Evolutionary conservation across 2,888 invertebrate species (phyloP).

Genomic region (Agrotis ipsilon): DNA sequence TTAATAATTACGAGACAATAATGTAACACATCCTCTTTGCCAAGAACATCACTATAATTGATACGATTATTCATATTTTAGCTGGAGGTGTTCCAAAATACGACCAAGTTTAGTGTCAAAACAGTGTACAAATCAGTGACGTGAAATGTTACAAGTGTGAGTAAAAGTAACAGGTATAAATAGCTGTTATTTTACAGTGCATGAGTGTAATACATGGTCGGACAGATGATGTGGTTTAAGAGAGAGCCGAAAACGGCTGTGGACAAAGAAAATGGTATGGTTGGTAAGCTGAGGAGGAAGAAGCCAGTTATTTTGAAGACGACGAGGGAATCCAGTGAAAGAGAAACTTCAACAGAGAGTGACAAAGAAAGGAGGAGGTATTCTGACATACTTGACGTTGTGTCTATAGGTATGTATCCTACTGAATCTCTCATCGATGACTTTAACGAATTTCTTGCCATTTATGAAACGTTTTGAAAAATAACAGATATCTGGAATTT

Average conservation of each 20-base stretch:
- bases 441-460: conserved; percentile 71
- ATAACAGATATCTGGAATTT: conserved; percentile 49
- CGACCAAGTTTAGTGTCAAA: conserved; percentile 45
- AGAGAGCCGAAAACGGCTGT: conserved; percentile 84
- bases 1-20: conserved; percentile 42
- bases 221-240: conserved; percentile 89
- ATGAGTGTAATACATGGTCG: conserved; percentile 62
- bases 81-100: conserved; percentile 61
- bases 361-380: conserved; percentile 87
- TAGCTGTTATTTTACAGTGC: conserved; percentile 40
- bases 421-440: conserved; percentile 2
- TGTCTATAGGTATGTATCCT: conserved; percentile 82
- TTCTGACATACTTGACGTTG: conserved; percentile 87
- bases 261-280: conserved; percentile 85
- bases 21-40: conserved; percentile 53
- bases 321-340: conserved; percentile 87
- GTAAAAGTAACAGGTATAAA: conserved; percentile 45
- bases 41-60: conserved; percentile 68
- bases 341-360: conserved; percentile 87
- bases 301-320: conserved; percentile 83
- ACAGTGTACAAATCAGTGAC: conserved; percentile 43
- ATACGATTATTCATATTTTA: conserved; percentile 60
- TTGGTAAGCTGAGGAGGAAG: conserved; percentile 84
- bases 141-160: conserved; percentile 52
- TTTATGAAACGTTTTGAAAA: conserved; percentile 37